phyloP scores from a whole-genome alignment of 2,888 invertebrate genomes.

The Ephialtes manifestator region DNA sequence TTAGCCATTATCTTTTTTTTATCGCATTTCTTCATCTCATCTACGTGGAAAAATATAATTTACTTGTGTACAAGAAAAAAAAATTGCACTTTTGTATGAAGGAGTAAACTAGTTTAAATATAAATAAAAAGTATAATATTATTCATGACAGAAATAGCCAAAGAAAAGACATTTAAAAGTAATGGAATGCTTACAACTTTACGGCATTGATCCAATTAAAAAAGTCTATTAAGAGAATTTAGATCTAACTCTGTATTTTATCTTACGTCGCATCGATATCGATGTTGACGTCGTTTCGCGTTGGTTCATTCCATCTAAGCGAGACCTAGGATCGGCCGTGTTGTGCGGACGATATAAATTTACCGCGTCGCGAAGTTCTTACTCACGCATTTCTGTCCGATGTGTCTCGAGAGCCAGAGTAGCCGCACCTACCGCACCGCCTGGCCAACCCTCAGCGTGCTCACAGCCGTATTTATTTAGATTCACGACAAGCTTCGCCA shows the following conservation, averaged over 20 bases:
- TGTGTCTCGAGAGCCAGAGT: conserved; percentile 74
- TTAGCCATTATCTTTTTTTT: too few species aligned
- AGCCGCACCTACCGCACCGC: conserved; percentile 66
- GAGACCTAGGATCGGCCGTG: conserved; percentile 34
- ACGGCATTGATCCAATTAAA: too few species aligned
- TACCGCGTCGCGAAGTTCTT: conserved; percentile 68
- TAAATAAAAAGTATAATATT: too few species aligned
- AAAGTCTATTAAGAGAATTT: too few species aligned
- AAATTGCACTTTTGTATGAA: too few species aligned
- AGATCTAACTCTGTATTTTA: not conserved
- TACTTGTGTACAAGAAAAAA: too few species aligned
- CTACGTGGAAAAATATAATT: too few species aligned
- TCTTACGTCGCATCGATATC: not conserved
- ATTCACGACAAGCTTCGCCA: conserved; percentile 79
- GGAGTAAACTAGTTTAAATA: too few species aligned
- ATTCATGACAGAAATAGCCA: too few species aligned
- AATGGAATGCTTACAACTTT: too few species aligned
- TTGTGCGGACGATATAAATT: conserved; percentile 64
- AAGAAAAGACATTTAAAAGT: too few species aligned
- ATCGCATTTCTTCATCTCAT: too few species aligned
- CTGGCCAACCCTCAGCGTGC: conserved; percentile 60
- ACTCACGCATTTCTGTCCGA: conserved; percentile 77
- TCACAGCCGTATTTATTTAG: conserved; percentile 80
- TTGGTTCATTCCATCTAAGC: conserved; percentile 17
- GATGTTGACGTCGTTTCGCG: not conserved